Conservation (phyloP, 2,797 vertebrate genomes). For the Macrochelys suwanniensis region DNA sequence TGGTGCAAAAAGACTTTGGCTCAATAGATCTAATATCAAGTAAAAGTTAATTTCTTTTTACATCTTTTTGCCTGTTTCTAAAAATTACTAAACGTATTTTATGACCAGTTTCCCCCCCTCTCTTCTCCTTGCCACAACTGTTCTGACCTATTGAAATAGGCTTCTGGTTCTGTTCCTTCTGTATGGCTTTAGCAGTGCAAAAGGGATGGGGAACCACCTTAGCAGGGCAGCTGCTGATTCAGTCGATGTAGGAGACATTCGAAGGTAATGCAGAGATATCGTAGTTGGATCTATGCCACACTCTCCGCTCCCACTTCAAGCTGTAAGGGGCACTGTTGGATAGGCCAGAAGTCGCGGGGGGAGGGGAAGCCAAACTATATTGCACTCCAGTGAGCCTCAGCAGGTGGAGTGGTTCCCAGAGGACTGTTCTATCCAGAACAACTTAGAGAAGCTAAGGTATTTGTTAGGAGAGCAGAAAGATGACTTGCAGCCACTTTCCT, state of each 20-base stretch:
- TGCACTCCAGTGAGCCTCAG: not conserved
- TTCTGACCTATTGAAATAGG: not conserved
- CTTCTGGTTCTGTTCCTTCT: not conserved
- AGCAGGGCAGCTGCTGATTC: not conserved
- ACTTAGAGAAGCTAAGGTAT: accelerated
- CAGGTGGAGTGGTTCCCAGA: not conserved
- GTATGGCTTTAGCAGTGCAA: not conserved
- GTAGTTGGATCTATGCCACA: not conserved
- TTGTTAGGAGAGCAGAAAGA: not conserved
- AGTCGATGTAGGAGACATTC: not conserved
- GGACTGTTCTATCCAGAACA: accelerated
- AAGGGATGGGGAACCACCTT: not conserved
- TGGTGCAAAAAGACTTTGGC: not conserved
- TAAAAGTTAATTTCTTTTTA: constrained; percentile 4
- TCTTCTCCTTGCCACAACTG: not conserved
- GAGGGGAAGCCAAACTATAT: not conserved
- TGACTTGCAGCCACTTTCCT: not conserved
- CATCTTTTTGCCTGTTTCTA: not conserved
- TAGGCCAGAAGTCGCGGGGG: not conserved
- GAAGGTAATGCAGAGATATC: not conserved
- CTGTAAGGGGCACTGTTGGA: not conserved
- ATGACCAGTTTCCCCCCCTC: not conserved
- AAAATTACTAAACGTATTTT: not conserved
- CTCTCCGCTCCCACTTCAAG: not conserved
- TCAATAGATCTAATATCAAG: not conserved